A percentile compares a stretch with the other conserved stretches of the same genome.
phyloP scores from a whole-genome alignment of 2,888 invertebrate genomes.

The Schizaphis graminum region DNA sequence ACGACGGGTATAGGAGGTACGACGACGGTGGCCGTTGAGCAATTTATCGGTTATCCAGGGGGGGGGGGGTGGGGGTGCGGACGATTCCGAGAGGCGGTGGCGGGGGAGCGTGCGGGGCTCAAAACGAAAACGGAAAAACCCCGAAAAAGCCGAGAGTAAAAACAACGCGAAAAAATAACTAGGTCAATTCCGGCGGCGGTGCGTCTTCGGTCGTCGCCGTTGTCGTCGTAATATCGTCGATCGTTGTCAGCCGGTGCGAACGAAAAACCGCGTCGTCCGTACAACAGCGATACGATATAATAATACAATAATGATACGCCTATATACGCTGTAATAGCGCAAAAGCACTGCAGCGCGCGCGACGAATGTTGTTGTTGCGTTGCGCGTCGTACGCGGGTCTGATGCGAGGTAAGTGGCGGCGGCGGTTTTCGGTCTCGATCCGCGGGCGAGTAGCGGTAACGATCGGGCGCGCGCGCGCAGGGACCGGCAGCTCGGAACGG shows the following conservation, averaged over 20 bases:
- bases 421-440: neutral
- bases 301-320: conserved; percentile 23
- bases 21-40: neutral
- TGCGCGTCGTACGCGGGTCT: conserved; percentile 19
- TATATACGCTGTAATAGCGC: neutral
- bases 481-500: neutral
- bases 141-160: neutral
- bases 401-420: neutral
- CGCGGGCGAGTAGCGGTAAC: neutral
- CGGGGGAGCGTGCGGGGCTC: neutral
- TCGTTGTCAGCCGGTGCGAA: neutral
- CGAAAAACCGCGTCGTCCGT: neutral
- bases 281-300: neutral
- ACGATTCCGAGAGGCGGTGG: neutral
- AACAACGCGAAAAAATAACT: neutral
- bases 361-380: conserved; percentile 14
- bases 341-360: conserved; percentile 30
- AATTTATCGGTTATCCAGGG: neutral
- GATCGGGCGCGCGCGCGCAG: neutral
- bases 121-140: neutral
- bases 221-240: neutral
- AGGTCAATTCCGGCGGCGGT: neutral
- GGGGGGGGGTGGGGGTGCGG: too few species aligned
- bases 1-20: neutral
- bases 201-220: neutral